Conservation (phyloP, 2,113 vertebrate genomes). For the Ctenomys sociabilis region DNA sequence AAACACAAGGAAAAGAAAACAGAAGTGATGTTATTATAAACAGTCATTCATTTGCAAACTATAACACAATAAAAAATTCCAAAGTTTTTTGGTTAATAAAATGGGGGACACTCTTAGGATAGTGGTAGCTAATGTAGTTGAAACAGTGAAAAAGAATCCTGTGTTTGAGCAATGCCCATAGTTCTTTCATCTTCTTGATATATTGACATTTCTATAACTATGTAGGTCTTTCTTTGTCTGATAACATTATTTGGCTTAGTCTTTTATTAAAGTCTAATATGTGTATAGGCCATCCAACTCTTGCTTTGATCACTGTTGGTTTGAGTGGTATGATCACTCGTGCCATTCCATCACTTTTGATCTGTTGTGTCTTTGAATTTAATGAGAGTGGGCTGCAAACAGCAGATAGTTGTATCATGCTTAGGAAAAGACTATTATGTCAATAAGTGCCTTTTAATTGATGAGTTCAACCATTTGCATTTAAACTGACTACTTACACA, state of each 20-base stretch:
- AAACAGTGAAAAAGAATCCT: not conserved
- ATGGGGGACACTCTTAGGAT: not conserved
- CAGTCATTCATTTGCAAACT: not conserved
- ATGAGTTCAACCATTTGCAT: not conserved
- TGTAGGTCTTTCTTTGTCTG: not conserved
- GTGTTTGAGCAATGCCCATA: not conserved
- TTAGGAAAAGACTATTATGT: not conserved
- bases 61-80: not conserved
- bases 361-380: not conserved
- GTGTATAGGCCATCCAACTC: not conserved
- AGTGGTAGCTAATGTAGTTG: not conserved
- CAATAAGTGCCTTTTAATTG: not conserved
- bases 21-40: not conserved
- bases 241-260: not conserved
- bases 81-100: not conserved
- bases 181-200: slow-evolving; percentile 3
- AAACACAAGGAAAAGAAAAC: not conserved
- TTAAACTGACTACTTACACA: not conserved
- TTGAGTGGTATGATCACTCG: not conserved
- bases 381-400: not conserved
- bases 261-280: not conserved
- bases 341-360: not conserved
- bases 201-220: not conserved
- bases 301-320: not conserved
- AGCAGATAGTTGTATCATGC: not conserved